Base-by-base conservation (phyloP, 2,797 vertebrate genomes). In the Chromis chromis region DNA sequence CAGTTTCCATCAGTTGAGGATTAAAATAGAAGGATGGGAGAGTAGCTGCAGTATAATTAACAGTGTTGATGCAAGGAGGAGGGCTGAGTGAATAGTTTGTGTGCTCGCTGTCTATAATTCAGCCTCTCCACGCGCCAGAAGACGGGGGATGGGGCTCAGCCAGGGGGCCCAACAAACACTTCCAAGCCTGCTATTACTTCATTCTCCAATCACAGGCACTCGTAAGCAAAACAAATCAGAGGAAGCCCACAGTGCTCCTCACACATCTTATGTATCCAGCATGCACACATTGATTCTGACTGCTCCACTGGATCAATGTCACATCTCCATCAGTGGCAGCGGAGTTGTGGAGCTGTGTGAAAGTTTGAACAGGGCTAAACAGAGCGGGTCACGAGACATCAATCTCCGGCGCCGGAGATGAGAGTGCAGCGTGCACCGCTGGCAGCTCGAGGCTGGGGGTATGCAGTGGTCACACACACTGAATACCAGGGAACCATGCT, bases 21-120 rank as follows among this genome's bases (percentile, higher is more conserved):
- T 87, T 84, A 84, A 93, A 92, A 89, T 86, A 87, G 85, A 79
- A 77, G 78, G 80, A 88, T 85, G 74, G 28, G 62, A 86, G 85
- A 61, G 64, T 68, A 79, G 80, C 70, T 74, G 82, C 46, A 56
- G 87, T 69, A 80, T 92, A 93, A 93, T 93, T 92, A 93, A 88
- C 81, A 80, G 80, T 79, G 81, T 84, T 76, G 71, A 84, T 78
- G 76, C 76, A 50, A 56, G 56, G 63, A 74, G 77, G 71, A 70
- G 83, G 79, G 69, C 67, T 79, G 74, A 81, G 76, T 85, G 85
- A 86, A 83, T 59, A 85, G 81, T 86, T 83, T 85, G 70, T 82
- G 77, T 54, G 61, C 76, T 85, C 71, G 82, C 78, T 17, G 70
- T 88, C 86, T 93, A 76, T 92, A 91, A 90, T 91, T 92, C 88